phyloP scores from a whole-genome alignment of 2,888 invertebrate species.

The Daptonema setosum region DNA sequence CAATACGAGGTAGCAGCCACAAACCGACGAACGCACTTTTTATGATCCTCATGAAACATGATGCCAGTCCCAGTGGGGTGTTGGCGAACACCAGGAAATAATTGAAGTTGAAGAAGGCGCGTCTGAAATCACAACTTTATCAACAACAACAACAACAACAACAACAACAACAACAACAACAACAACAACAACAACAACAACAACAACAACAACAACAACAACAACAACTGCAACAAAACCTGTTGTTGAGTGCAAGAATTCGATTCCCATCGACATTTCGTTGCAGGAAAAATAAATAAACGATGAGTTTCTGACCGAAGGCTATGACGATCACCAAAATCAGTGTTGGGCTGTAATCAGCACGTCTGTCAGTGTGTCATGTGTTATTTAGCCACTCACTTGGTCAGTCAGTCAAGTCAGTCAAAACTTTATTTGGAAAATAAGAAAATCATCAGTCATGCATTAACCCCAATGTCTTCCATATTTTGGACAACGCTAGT shows the following conservation, averaged over 20 bases:
- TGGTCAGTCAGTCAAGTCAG: too few relatives aligned
- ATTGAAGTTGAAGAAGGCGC: constrained; percentile 4
- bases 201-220: too few relatives aligned
- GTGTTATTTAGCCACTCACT: too few relatives aligned
- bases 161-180: too few relatives aligned
- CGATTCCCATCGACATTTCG: not conserved
- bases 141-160: too few relatives aligned
- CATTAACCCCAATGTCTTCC: too few relatives aligned
- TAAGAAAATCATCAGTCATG: too few relatives aligned
- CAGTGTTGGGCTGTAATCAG: not conserved
- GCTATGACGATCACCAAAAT: not conserved
- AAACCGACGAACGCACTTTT: not conserved
- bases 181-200: too few relatives aligned
- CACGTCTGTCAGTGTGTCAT: too few relatives aligned
- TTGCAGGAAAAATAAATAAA: not conserved
- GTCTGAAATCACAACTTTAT: not conserved
- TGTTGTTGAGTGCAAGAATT: not conserved
- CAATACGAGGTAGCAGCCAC: constrained; percentile 2
- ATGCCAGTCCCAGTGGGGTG: constrained; percentile 1
- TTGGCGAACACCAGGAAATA: constrained; percentile 6
- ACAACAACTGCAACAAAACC: not conserved
- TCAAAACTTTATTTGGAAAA: too few relatives aligned
- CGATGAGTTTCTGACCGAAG: not conserved
- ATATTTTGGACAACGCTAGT: too few relatives aligned
- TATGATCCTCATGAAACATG: constrained; percentile 1